Evolutionary conservation across 2,888 invertebrate genomes (phyloP).

Genomic region (Himalopsyche japonica): DNA sequence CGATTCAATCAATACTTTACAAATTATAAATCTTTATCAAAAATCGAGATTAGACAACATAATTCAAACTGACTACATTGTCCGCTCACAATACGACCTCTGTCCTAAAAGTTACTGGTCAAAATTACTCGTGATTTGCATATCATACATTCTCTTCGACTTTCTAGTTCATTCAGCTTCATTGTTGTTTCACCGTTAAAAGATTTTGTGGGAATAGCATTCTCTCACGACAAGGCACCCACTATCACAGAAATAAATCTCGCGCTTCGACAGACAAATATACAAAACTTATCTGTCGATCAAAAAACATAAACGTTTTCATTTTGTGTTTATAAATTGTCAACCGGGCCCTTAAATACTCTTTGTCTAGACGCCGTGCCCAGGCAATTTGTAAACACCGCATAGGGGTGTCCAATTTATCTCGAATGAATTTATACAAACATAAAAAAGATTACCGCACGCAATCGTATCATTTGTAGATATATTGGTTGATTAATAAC

Average conservation of each 20-base stretch:
- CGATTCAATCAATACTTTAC: no score
- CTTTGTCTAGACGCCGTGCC: conserved; percentile 12
- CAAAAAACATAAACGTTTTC: not conserved
- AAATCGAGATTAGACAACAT: no score
- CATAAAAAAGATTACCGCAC: no score
- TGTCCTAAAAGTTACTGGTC: not conserved
- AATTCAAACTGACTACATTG: not conserved
- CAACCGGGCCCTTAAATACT: not conserved
- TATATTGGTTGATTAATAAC: no score
- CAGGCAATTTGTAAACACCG: conserved; percentile 2
- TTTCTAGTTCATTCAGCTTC: not conserved
- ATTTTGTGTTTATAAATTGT: conserved; percentile 14
- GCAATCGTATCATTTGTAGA: no score
- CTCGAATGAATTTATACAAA: no score
- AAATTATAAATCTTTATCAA: no score
- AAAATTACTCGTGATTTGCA: not conserved
- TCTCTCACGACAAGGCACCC: not conserved
- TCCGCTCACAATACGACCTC: not conserved
- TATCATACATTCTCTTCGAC: not conserved
- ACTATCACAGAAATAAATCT: not conserved
- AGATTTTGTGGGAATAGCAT: no score
- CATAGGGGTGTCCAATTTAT: not conserved
- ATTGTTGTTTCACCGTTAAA: not conserved
- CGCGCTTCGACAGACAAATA: not conserved
- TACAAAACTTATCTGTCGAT: not conserved